Evolutionary conservation across 2,888 invertebrate genomes (phyloP), one percentile per base, ranked within the genome.

Genomic region (Parnassius glacialis): DNA sequence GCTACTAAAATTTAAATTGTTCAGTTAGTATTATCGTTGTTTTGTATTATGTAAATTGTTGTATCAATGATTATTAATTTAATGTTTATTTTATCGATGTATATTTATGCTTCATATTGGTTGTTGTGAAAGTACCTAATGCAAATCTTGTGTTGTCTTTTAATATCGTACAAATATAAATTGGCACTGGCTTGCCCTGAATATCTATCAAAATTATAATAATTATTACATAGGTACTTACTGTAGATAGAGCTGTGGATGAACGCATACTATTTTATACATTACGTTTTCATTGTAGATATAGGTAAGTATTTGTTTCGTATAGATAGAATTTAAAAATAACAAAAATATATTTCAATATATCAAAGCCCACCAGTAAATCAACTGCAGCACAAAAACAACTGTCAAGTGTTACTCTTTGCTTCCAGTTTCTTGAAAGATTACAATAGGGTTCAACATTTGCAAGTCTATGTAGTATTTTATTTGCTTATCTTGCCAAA

Each of bases 11-110:
- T 68, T 76, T 79, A 80, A 62, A 80, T 79, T 83, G 82, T 83
- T 86, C 80, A 81, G 76, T 79, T 86, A 90, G 89, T 90, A 88
- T 90, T 90, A 88, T 84, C 78, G 80, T 90, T 90, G 87, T 90
- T 89, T 87, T 84, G 84, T 84, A 80, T 84, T 80, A 83, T 86
- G 83, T 87, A 86, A 84, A 86, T 85, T 84, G 81, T 88, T 89
- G 81, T 83, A 81, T 74, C 81, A 75, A 79, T 80, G 70, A 76
- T 79, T 80, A 79, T 61, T 57, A 61, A 83, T 86, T 84, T 83
- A 34, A 82, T 89, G 81, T 85, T 86, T 86, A 85, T 85, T 85
- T 62, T 62, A 59, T 55, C 74, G 84, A 80, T 89, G 87, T 88
- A 89, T 84, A 88, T 87, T 87, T 87, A 81, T 74, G 64, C 62